Evolutionary conservation across 1,140 invertebrate species (phyloP), one percentile per base, ranked within the genome.

Genomic region (Prorops nasuta): DNA sequence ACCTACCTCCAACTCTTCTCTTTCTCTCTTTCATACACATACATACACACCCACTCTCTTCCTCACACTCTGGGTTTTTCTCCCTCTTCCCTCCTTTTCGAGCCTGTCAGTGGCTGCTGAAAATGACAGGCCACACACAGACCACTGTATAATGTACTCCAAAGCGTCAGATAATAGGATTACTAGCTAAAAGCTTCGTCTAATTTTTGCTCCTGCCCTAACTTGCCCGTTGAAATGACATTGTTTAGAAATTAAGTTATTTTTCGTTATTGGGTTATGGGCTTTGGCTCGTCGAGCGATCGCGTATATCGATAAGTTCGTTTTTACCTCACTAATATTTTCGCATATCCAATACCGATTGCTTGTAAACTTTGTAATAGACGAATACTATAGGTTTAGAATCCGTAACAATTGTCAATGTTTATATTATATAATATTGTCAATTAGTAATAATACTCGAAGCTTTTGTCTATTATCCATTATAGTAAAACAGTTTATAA

Each of bases 231-330:
- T 36, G 48, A 58, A 67, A 68, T 58, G 60, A 68, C 63, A 64
- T 64, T 68, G 63, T 70, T 70, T 67, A 55, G 49, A 66, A 66
- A 70, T 70, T 69, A 51, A 56, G 58, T 70, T 70, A 69, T 63
- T 63, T 54, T 50, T 54, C 52, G 54, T 60, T 59, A 69, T 59
- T 46, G 44, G 44, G 56, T 59, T 58, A 60, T 34, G 28, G 47
- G 40, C 18, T 35, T 21, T 22, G 44, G 17, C 47, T 51, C 47
- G 21, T 36, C 34, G 44, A 34, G 37, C 47, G 57, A 63, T 65
- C 54, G 55, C 51, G 54, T 36, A 32, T 54, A 45, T 48, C 49
- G 46, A 21, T 52, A 56, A 55, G 48, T 35, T 46, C 18, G 43
- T 56, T 53, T 28, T 10, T 6, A 28, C 24, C 24, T 10, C n/a